phyloP scores from a whole-genome alignment of 2,113 vertebrate genomes.

The Monopterus albus region DNA sequence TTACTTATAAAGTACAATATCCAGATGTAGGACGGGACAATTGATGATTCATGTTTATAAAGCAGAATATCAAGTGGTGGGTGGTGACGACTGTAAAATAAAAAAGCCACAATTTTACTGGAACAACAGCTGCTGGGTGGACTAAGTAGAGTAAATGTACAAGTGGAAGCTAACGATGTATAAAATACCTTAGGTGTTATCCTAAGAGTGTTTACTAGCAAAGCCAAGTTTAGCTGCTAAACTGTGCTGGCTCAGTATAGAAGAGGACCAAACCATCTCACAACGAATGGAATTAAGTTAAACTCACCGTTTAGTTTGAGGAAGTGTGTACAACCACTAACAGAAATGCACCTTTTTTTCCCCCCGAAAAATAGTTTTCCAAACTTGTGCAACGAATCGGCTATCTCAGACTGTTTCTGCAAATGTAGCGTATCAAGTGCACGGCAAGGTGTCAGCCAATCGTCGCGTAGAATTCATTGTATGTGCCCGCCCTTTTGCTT shows the following conservation, averaged over 20 bases:
- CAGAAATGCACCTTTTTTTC: rapidly evolving
- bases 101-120: rapidly evolving
- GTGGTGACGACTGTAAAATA: neutral
- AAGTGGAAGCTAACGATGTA: neutral
- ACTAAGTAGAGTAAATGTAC: neutral
- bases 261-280: rapidly evolving
- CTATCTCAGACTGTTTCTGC: neutral
- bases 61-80: neutral
- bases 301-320: constrained; percentile 42
- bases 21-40: neutral
- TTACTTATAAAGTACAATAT: neutral
- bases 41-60: no score
- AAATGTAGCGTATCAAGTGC: no score
- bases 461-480: rapidly evolving
- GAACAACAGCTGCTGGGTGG: neutral
- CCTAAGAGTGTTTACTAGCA: no score
- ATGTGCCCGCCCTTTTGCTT: neutral
- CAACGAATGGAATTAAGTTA: rapidly evolving
- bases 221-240: no score
- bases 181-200: no score
- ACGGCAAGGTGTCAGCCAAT: constrained; percentile 43
- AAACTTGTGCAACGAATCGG: rapidly evolving
- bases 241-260: no score
- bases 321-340: neutral
- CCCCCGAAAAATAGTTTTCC: rapidly evolving